Evolutionary conservation across 2,113 vertebrate species (phyloP).

Genomic region (Aleadryas rufinucha): DNA sequence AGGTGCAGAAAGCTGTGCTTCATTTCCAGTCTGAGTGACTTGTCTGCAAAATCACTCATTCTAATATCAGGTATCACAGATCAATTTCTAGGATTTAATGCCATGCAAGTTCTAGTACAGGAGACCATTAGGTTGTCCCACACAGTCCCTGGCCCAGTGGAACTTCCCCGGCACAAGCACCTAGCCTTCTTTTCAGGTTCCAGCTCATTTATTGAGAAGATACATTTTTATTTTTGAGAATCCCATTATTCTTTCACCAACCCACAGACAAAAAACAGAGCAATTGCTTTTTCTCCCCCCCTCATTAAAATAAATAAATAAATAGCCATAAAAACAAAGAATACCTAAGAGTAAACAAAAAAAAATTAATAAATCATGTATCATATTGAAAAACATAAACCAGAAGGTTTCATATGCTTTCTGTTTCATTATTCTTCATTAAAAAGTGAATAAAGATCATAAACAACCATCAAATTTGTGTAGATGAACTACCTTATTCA

Average conservation of each 20-base stretch:
- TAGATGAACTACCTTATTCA: neutral
- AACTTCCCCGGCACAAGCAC: neutral
- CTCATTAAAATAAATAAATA: neutral
- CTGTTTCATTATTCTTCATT: neutral
- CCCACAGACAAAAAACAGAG: neutral
- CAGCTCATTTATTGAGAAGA: neutral
- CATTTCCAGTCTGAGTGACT: neutral
- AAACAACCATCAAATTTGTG: neutral
- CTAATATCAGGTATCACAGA: neutral
- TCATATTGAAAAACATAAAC: neutral
- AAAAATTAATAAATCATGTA: neutral
- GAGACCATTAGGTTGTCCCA: neutral
- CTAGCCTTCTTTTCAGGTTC: neutral
- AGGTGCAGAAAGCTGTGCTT: neutral
- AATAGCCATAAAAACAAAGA: neutral
- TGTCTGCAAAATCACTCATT: neutral
- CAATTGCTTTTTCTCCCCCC: neutral
- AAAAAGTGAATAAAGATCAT: neutral
- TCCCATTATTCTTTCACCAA: neutral
- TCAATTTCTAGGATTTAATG: neutral
- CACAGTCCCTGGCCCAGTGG: neutral
- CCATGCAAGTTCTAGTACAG: neutral
- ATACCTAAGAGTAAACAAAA: neutral
- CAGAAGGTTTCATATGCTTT: neutral
- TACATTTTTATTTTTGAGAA: neutral